Conservation (phyloP, 1,140 invertebrate species). For the Octopus bimaculoides region DNA sequence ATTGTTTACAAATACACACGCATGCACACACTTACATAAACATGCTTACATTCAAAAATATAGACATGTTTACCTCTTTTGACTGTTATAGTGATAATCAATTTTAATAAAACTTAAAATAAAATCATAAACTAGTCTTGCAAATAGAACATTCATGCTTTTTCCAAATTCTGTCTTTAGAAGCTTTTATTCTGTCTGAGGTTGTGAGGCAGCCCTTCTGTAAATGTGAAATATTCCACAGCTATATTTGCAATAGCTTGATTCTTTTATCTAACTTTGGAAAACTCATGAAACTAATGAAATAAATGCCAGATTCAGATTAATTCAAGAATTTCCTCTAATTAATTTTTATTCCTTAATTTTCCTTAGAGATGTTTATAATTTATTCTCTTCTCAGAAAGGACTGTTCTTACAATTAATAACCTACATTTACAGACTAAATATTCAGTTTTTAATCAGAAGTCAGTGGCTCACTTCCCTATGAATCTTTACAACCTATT, state of each 20-base stretch:
- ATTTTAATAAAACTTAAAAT: background rate
- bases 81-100: background rate
- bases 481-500: too few relatives aligned
- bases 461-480: too few relatives aligned
- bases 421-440: too few relatives aligned
- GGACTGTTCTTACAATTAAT: too few relatives aligned
- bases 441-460: too few relatives aligned
- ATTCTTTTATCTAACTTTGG: too few relatives aligned
- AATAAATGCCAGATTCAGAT: too few relatives aligned
- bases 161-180: constrained; percentile 10
- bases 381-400: too few relatives aligned
- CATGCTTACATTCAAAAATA: background rate
- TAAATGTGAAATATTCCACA: constrained; percentile 5
- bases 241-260: background rate
- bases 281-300: too few relatives aligned
- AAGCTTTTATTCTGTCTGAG: constrained; percentile 3
- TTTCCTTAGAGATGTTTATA: too few relatives aligned
- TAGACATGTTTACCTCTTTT: background rate
- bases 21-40: background rate
- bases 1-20: background rate
- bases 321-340: too few relatives aligned
- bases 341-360: too few relatives aligned
- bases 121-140: constrained; percentile 4
- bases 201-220: background rate
- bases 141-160: constrained; percentile 6